phyloP scores from a whole-genome alignment of 2,797 vertebrate genomes.

The Labroides dimidiatus region DNA sequence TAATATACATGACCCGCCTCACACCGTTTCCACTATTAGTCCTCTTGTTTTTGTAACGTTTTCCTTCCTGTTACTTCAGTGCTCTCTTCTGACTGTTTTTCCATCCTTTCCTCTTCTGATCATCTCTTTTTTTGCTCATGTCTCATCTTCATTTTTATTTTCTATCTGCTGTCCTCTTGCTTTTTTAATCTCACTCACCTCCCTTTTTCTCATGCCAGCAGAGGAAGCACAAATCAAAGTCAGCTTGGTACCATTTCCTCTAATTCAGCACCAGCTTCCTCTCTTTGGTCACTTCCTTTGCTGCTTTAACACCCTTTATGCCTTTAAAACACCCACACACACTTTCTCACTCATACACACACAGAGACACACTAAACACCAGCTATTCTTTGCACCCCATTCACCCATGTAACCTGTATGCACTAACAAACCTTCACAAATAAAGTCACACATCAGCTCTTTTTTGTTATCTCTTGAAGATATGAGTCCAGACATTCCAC shows the following conservation, averaged over 20 bases:
- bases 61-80: background rate
- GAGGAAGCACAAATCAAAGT: constrained; percentile 70
- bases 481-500: constrained; percentile 53
- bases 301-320: constrained; percentile 64
- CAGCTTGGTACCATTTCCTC: constrained; percentile 74
- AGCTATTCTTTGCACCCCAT: background rate
- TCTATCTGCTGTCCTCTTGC: background rate
- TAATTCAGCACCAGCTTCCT: constrained; percentile 81
- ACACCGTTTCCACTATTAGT: constrained; percentile 1
- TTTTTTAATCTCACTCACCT: constrained; percentile 25
- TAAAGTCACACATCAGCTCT: constrained; percentile 60
- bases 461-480: constrained; percentile 51
- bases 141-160: constrained; percentile 6
- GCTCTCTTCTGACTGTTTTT: constrained; percentile 1
- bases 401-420: constrained; percentile 27
- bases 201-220: constrained; percentile 19
- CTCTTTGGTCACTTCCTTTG: constrained; percentile 75
- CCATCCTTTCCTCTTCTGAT: background rate
- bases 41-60: background rate
- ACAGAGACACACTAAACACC: background rate
- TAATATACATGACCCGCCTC: constrained; percentile 21
- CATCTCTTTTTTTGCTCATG: background rate
- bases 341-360: background rate
- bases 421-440: constrained; percentile 46
- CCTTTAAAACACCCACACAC: constrained; percentile 12